Conservation (phyloP, 1,140 invertebrate genomes). For the Drosophila nebulosa region DNA sequence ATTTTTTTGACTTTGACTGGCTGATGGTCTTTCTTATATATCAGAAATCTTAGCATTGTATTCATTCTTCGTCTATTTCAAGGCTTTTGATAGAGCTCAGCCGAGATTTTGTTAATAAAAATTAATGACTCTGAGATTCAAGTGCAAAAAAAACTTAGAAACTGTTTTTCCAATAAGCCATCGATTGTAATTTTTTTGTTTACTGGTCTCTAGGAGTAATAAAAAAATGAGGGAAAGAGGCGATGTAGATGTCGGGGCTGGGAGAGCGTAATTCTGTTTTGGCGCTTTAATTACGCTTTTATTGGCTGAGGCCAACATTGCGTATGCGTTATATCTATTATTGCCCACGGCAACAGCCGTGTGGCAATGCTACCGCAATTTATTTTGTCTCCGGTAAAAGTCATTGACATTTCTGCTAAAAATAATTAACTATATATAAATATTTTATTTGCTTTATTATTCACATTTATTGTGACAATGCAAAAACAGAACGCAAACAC, state of each 20-base stretch:
- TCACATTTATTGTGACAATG: neutral
- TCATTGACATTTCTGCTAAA: constrained; percentile 46
- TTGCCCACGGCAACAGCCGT: constrained; percentile 4
- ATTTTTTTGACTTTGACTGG: constrained; percentile 1
- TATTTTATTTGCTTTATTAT: constrained; percentile 32
- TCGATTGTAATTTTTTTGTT: constrained; percentile 38
- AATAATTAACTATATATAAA: constrained; percentile 44
- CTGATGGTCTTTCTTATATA: constrained; percentile 17
- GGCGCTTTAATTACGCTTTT: constrained; percentile 69
- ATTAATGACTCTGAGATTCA: constrained; percentile 73
- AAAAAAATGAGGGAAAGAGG: neutral
- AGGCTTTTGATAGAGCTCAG: constrained; percentile 45
- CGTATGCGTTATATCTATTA: constrained; percentile 57
- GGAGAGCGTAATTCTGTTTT: constrained; percentile 13
- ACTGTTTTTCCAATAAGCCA: constrained; percentile 4
- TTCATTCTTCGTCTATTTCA: constrained; percentile 21
- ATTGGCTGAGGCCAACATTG: constrained; percentile 43
- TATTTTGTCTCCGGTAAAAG: constrained; percentile 28
- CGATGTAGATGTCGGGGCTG: neutral
- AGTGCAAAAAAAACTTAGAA: constrained; percentile 39
- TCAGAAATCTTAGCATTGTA: constrained; percentile 20
- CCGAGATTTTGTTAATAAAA: constrained; percentile 75
- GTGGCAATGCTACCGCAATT: constrained; percentile 19
- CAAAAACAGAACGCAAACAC: neutral
- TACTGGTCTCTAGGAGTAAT: neutral